Evolutionary conservation across 2,797 vertebrate genomes (phyloP).

Genomic region (Sus cebifrons): DNA sequence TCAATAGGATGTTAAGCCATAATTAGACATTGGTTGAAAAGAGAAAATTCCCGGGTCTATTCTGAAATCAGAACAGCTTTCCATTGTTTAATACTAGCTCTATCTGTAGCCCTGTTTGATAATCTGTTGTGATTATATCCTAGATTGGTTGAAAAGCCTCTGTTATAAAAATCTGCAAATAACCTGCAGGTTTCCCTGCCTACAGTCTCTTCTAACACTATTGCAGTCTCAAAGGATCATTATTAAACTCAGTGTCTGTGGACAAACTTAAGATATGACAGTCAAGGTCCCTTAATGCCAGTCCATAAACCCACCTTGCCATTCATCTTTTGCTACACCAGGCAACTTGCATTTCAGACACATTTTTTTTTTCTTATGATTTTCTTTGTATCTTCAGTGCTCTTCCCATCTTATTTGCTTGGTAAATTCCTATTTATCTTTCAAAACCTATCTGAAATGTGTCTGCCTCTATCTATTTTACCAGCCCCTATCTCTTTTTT

Average conservation of each 20-base stretch:
- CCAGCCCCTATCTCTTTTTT: background rate
- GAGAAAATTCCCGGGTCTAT: background rate
- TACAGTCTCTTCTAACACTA: background rate
- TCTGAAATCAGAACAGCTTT: constrained; percentile 59
- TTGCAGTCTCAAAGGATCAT: background rate
- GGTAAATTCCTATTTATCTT: constrained; percentile 8
- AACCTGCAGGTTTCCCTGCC: background rate
- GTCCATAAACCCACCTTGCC: background rate
- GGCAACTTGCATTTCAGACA: background rate
- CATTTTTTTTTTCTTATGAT: background rate
- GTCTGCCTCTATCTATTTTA: background rate
- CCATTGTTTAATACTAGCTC: background rate
- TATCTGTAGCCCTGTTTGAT: background rate
- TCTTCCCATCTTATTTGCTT: background rate
- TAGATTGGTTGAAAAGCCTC: background rate
- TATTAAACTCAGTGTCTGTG: background rate
- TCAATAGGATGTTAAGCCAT: background rate
- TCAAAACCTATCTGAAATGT: background rate
- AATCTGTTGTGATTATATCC: background rate
- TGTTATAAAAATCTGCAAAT: background rate
- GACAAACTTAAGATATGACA: background rate
- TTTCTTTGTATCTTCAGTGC: background rate
- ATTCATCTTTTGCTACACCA: background rate
- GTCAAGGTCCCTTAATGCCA: background rate
- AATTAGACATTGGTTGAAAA: constrained; percentile 18